Evolutionary conservation across 2,888 invertebrate species (phyloP).

Genomic region (Chaetoderma sp.): DNA sequence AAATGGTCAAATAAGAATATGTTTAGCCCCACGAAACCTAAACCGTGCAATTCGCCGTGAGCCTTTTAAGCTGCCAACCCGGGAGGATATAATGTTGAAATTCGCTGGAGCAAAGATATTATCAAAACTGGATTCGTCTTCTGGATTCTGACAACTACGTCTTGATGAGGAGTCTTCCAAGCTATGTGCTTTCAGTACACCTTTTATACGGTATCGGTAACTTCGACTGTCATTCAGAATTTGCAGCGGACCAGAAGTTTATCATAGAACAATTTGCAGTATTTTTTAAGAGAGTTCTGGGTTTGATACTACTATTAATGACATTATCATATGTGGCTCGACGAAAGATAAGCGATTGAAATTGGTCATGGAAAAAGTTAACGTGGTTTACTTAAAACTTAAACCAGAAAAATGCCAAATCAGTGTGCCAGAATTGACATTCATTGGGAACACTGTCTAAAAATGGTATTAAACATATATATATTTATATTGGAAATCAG

Average conservation of each 20-base stretch:
- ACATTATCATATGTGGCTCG: constrained; percentile 1
- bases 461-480: constrained; percentile 41
- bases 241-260: constrained; percentile 12
- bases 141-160: constrained; percentile 38
- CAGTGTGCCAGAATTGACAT: not conserved
- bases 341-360: constrained; percentile 5
- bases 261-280: too few relatives aligned
- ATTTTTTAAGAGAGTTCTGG: too few relatives aligned
- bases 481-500: too few relatives aligned
- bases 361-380: constrained; percentile 2
- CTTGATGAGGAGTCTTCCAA: constrained; percentile 20
- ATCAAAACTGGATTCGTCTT: constrained; percentile 34
- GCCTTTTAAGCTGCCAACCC: constrained; percentile 37
- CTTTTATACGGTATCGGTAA: constrained; percentile 29
- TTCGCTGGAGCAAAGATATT: constrained; percentile 31
- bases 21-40: constrained; percentile 40
- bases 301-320: constrained; percentile 9
- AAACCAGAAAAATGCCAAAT: constrained; percentile 8
- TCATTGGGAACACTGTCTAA: constrained; percentile 5
- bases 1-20: constrained; percentile 39
- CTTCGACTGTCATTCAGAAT: constrained; percentile 21
- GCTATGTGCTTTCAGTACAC: constrained; percentile 34
- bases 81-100: constrained; percentile 36
- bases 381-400: constrained; percentile 10
- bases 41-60: constrained; percentile 36